Evolutionary conservation across 2,113 vertebrate species (phyloP), one percentile per base, ranked within the genome.

Genomic region (Rostratula benghalensis): DNA sequence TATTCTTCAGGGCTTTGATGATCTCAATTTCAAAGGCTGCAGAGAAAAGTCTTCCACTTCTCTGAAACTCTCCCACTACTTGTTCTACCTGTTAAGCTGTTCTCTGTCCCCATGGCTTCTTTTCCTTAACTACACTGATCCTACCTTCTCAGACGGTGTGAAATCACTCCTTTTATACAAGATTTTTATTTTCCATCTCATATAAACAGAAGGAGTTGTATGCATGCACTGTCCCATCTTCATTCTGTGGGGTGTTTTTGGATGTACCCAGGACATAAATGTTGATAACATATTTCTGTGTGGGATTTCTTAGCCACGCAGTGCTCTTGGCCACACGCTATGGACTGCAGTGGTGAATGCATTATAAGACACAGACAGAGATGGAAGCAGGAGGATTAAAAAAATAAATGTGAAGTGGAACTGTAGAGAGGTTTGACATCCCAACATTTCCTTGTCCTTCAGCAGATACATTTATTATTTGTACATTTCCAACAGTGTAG

Each of bases 361-460:
- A 64, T 74, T 93, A 11, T 35, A 88, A 85, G 28, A 59, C 37
- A 56, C 1, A 73, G 84, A 74, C n/a, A 92, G 56, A 83, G 76
- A 84, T 68, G 69, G 86, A 90, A 96, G 77, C 37, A 64, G 39
- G 11, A 90, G 30, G 56, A 92, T 73, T 89, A n/a, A 85, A 82
- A 95, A 96, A 91, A 90, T 20, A 93, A 83, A 90, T 50, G 35
- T 45, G 53, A 87, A 92, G 92, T 75, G 31, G 14, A 75, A 71
- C 76, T 82, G 83, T 31, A 92, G 83, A 92, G 37, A 84, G 73
- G 74, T 96, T 89, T 82, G 76, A 92, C 70, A 84, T 93, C 50
- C 48, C 69, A 94, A 45, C 45, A 73, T 87, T 94, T 94, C 65
- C 89, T 87, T 75, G 73, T 93, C 76, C 54, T 33, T 93, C 83